phyloP scores from a whole-genome alignment of 2,888 invertebrate genomes.

The Blastobasis lacticolella region DNA sequence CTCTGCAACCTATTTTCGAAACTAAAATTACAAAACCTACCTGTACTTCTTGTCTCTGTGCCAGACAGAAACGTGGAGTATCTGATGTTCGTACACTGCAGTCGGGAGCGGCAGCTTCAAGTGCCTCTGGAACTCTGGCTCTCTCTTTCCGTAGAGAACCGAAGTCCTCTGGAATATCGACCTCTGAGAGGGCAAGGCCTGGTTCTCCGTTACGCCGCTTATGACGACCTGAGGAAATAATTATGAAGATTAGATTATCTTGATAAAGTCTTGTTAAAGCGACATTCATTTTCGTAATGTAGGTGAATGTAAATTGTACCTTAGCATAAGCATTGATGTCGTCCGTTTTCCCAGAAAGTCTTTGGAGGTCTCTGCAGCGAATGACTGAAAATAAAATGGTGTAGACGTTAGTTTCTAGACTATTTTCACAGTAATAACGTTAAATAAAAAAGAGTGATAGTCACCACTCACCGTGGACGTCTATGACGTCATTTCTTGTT shows the following conservation, averaged over 20 bases:
- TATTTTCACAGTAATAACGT: constrained; percentile 7
- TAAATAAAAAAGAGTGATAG: constrained; percentile 41
- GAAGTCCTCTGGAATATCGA: constrained; percentile 84
- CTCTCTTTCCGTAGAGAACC: constrained; percentile 84
- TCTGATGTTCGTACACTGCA: constrained; percentile 70
- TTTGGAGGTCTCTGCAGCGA: constrained; percentile 82
- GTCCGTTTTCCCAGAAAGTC: constrained; percentile 76
- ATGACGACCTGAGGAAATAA: constrained; percentile 68
- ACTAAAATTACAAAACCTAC: constrained; percentile 51
- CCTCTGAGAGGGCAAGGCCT: constrained; percentile 58
- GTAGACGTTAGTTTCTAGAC: constrained; percentile 5
- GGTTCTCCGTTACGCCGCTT: constrained; percentile 58
- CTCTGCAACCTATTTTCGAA: too few species aligned
- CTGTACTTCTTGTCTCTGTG: constrained; percentile 87
- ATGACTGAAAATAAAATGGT: constrained; percentile 76
- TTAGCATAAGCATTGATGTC: constrained; percentile 88
- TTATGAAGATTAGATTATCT: too few species aligned
- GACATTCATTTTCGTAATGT: too few species aligned
- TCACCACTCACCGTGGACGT: constrained; percentile 81
- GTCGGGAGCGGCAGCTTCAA: constrained; percentile 78
- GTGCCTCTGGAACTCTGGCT: constrained; percentile 86
- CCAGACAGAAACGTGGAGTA: constrained; percentile 88
- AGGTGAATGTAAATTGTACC: constrained; percentile 43
- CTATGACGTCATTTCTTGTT: constrained; percentile 73
- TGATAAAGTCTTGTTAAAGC: too few species aligned